Base-by-base conservation (phyloP, 1,140 invertebrate genomes). In the Neodiprion fabricii region DNA sequence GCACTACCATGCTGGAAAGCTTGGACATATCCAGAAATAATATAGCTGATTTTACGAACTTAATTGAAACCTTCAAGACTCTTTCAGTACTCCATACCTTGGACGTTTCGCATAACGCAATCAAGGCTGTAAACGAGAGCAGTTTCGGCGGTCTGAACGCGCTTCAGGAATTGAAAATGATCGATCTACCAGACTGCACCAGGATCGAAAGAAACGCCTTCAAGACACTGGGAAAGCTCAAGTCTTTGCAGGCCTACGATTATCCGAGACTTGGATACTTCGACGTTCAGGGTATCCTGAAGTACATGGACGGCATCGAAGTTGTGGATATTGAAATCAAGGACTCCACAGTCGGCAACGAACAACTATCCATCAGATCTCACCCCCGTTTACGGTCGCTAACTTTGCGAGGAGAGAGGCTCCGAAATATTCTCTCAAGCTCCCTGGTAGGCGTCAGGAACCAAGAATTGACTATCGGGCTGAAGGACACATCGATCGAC, bases 131-230 rank as follows among this genome's bases (percentile, higher is more conserved):
- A 11, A 90, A 92, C 0, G 92, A 94, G 76, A 92, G 92, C 7
- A 94, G 94, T 81, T 95, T 97, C 76, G 91, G 91, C 28, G 91
- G 91, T 12, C 85, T 97, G 12, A 85, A 91, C 47, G 90, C 91
- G 70, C 84, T 97, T 28, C 90, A 91, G 74, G 86, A 87, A 0
- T 86, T 97, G 10, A 91, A 91, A 74, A 91, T 97, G 47, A 90
- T 91, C 67, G 89, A 93, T 81, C 85, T 97, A 53, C 82, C 90
- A 2, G 90, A 93, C 76, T 93, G 94, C 74, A 92, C 89, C 0
- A 91, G 93, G 82, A 93, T 97, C 61, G 96, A 97, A 80, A 95
- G 95, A 84, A 93, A 91, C 73, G 93, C 95, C n/a, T 95, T 97
- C 79, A 92, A 92, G 74, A 83, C 91, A 7, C 81, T 96, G 1